Base-by-base conservation (phyloP, 2,888 invertebrate species). In the Alloscopus bannaensis region DNA sequence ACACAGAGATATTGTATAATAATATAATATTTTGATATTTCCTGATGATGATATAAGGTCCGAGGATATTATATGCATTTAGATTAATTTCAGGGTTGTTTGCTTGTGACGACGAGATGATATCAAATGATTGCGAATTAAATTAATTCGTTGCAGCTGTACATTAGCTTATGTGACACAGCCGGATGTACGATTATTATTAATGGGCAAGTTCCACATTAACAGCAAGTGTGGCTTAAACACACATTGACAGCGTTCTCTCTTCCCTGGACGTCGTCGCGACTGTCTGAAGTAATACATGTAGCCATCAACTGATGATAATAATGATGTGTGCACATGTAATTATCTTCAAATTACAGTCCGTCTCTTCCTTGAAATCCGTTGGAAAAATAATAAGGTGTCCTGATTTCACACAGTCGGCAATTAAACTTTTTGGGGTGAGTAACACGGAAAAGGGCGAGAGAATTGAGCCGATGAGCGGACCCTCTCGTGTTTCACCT, bases 121-220 rank as follows among this genome's bases (percentile, higher is more conserved):
- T 11, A 18, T 4, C n/a, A 18, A 4, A 45, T 8, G 8, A 36
- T 16, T 4, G 3, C 3, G n/a, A 45, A 45, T 45, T 18, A 18
- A 45, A 45, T 45, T 45, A 45, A 45, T 45, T 45, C 45, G 45
- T 45, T 18, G 18, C 45, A 45, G n/a, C n/a, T n/a, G n/a, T n/a
- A n/a, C n/a, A n/a, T n/a, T n/a, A n/a, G n/a, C n/a, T n/a, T n/a
- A n/a, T n/a, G n/a, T n/a, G n/a, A n/a, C n/a, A n/a, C n/a, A n/a
- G n/a, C n/a, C n/a, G n/a, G n/a, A 45, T 11, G 13, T 16, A 45
- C 13, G 45, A 45, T 45, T 36, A n/a, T 36, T 13, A 16, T 45
- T 16, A 45, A 16, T 18, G 3, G 45, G 45, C 3, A 45, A 16
- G 45, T 3, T 45, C n/a, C 4, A 45, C 45, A 45, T 36, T 36